phyloP scores from a whole-genome alignment of 2,797 vertebrate species.

The Sebastes matsubarae region DNA sequence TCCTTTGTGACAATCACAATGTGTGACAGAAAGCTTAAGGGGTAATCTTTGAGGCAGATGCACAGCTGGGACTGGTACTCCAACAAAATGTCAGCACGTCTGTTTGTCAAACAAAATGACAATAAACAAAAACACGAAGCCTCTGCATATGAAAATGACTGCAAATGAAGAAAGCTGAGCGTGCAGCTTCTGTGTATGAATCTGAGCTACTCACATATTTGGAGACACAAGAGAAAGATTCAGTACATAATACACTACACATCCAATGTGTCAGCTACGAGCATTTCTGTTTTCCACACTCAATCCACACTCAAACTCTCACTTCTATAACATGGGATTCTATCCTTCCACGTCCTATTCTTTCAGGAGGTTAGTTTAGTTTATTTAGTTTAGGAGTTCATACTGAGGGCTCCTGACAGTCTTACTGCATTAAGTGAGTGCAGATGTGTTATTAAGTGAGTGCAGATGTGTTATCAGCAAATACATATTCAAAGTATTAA shows the following conservation, averaged over 20 bases:
- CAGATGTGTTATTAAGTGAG: no score
- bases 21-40: slow-evolving; percentile 46
- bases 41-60: slow-evolving; percentile 54
- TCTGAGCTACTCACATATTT: slow-evolving; percentile 27
- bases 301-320: neutral
- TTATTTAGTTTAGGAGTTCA: slow-evolving; percentile 26
- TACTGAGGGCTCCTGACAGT: slow-evolving; percentile 20
- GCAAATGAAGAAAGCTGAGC: slow-evolving; percentile 45
- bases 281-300: neutral
- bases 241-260: neutral
- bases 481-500: no score
- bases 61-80: slow-evolving; percentile 41
- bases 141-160: slow-evolving; percentile 7
- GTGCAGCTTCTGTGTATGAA: slow-evolving; percentile 17
- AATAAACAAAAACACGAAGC: slow-evolving; percentile 48
- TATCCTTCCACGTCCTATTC: slow-evolving; percentile 21
- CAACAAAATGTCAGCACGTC: slow-evolving; percentile 47
- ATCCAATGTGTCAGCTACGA: slow-evolving; percentile 1
- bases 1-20: slow-evolving; percentile 54
- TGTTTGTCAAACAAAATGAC: slow-evolving; percentile 47
- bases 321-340: neutral
- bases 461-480: no score
- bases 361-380: slow-evolving; percentile 33
- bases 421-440: neutral
- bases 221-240: slow-evolving; percentile 9